phyloP scores from a whole-genome alignment of 2,888 invertebrate genomes.

The Aromia moschata region DNA sequence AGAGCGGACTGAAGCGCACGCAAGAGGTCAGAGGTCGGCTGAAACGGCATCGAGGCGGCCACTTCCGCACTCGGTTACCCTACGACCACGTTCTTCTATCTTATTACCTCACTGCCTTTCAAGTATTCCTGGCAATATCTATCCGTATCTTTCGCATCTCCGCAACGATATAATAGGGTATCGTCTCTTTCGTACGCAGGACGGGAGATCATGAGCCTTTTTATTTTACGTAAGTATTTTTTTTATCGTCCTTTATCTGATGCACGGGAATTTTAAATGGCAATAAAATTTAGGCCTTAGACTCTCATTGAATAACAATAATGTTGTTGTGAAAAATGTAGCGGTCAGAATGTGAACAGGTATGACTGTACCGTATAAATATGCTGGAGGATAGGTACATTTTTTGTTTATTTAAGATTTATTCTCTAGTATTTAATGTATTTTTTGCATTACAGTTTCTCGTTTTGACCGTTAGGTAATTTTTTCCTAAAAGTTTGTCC shows the following conservation, averaged over 20 bases:
- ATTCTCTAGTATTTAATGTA: too few species aligned
- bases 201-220: not conserved
- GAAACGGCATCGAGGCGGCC: slow-evolving; percentile 30
- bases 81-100: slow-evolving; percentile 31
- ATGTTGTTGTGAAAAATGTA: too few species aligned
- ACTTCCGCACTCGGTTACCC: slow-evolving; percentile 40
- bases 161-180: slow-evolving; percentile 4
- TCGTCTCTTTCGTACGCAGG: not conserved
- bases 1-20: slow-evolving; percentile 46
- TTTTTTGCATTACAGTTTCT: too few species aligned
- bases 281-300: not conserved
- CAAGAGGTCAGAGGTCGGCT: slow-evolving; percentile 46
- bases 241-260: not conserved
- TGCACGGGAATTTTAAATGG: not conserved
- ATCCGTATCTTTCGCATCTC: slow-evolving; percentile 14
- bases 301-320: not conserved
- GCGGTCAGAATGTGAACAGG: too few species aligned
- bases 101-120: slow-evolving; percentile 30
- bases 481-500: too few species aligned
- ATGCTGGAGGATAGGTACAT: too few species aligned
- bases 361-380: too few species aligned
- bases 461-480: too few species aligned
- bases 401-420: too few species aligned
- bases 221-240: too few species aligned
- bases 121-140: slow-evolving; percentile 12